Conservation (phyloP, 2,797 vertebrate species). For the Gila robusta region DNA sequence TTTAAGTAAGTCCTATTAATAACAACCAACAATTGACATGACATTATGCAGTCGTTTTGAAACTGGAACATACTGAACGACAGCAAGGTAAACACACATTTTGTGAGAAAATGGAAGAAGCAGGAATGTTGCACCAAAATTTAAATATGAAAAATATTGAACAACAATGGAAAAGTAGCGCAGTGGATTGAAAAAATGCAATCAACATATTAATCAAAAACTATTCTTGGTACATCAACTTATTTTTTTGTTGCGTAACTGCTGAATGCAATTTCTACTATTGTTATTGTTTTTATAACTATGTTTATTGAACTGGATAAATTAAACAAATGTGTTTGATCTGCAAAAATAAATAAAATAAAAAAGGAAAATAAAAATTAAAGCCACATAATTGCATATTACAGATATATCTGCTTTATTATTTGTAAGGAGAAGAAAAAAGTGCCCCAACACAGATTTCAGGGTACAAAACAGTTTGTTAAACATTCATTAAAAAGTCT, state of each 20-base stretch:
- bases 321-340: background rate
- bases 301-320: background rate
- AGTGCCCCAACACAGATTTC: conserved; percentile 1
- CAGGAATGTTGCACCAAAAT: background rate
- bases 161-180: no score
- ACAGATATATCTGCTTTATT: background rate
- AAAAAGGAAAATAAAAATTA: background rate
- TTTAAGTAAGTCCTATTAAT: background rate
- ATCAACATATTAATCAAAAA: background rate
- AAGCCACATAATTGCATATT: no score
- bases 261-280: background rate
- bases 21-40: background rate
- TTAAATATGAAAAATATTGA: background rate
- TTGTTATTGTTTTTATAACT: no score
- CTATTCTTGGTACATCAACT: background rate
- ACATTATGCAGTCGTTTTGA: background rate
- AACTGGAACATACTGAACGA: background rate
- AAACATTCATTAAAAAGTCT: conserved; percentile 10
- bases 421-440: background rate
- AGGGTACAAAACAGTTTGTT: background rate
- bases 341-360: no score
- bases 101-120: background rate
- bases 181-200: no score
- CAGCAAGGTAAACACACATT: background rate
- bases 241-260: background rate